These are phyloP conservation scores for Petrophora chlorosata DNA, from an alignment of 2,888 invertebrate species.

Conservation along the genomic window DNA sequence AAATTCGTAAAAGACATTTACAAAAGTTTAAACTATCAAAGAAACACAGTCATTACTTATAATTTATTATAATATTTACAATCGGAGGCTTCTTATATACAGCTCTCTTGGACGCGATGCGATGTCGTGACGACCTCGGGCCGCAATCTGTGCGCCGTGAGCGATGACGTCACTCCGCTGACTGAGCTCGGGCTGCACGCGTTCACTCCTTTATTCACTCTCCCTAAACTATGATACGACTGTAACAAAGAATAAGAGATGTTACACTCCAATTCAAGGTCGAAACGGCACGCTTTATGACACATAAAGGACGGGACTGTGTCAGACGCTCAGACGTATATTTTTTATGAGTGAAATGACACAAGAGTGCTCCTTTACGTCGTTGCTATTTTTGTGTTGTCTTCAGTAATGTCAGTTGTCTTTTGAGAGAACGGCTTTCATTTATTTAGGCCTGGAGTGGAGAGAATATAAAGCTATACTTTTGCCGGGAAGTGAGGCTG, in stretches of 20 bases:
- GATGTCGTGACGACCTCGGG: slow-evolving; percentile 94
- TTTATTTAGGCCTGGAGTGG: slow-evolving; percentile 26
- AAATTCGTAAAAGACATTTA: slow-evolving; percentile 50
- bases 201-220: slow-evolving; percentile 87
- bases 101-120: slow-evolving; percentile 94
- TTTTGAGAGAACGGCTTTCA: slow-evolving; percentile 22
- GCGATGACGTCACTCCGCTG: slow-evolving; percentile 87
- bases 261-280: slow-evolving; percentile 1
- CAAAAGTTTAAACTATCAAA: slow-evolving; percentile 52
- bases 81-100: slow-evolving; percentile 87
- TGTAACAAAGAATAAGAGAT: slow-evolving; percentile 67
- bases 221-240: slow-evolving; percentile 91
- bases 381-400: slow-evolving; percentile 31
- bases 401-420: slow-evolving; percentile 31
- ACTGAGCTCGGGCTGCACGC: slow-evolving; percentile 80
- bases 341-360: slow-evolving; percentile 32
- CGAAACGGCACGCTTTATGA: slow-evolving; percentile 10
- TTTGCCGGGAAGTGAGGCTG: slow-evolving; percentile 15
- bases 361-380: slow-evolving; percentile 36
- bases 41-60: slow-evolving; percentile 61
- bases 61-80: slow-evolving; percentile 64
- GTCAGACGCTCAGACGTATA: slow-evolving; percentile 7
- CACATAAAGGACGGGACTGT: slow-evolving; percentile 11
- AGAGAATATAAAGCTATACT: slow-evolving; percentile 17
- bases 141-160: slow-evolving; percentile 91